phyloP scores from a whole-genome alignment of 1,140 invertebrate species.

The Colletes latitarsis region DNA sequence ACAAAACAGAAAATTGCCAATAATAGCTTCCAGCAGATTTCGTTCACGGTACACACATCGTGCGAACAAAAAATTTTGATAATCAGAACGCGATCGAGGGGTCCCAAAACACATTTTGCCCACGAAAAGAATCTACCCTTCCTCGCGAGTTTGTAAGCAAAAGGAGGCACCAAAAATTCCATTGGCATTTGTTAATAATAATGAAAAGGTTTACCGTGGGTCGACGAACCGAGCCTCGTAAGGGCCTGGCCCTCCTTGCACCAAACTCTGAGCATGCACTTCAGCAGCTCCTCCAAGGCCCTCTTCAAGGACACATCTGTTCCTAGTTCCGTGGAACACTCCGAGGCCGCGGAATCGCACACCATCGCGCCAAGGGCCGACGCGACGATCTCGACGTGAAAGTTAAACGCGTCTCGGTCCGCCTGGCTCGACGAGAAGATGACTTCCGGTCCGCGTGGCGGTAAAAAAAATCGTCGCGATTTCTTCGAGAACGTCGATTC shows the following conservation, averaged over 20 bases:
- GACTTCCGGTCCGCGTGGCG: background rate
- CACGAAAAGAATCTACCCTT: too few relatives aligned
- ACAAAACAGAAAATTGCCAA: too few relatives aligned
- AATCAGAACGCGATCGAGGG: too few relatives aligned
- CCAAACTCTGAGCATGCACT: constrained; percentile 91
- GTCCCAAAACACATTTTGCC: too few relatives aligned
- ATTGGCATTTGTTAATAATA: too few relatives aligned
- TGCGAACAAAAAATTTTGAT: too few relatives aligned
- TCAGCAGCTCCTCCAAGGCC: constrained; percentile 88
- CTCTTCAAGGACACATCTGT: constrained; percentile 83
- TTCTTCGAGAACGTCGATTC: background rate
- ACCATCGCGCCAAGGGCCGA: constrained; percentile 68
- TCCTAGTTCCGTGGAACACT: constrained; percentile 75
- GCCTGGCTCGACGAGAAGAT: background rate
- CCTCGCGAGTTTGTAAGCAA: too few relatives aligned
- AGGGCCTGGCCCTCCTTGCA: constrained; percentile 87
- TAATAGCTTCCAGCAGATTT: too few relatives aligned
- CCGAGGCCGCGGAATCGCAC: constrained; percentile 74
- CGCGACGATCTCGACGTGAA: background rate
- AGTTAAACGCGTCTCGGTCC: constrained; percentile 1
- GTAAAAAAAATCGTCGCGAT: background rate
- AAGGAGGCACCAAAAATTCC: too few relatives aligned
- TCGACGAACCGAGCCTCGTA: constrained; percentile 72
- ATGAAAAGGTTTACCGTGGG: constrained; percentile 68
- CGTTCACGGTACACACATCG: too few relatives aligned